Conservation (phyloP, 53 echinoderm and acorn worm genomes). For the Crossaster papposus region DNA sequence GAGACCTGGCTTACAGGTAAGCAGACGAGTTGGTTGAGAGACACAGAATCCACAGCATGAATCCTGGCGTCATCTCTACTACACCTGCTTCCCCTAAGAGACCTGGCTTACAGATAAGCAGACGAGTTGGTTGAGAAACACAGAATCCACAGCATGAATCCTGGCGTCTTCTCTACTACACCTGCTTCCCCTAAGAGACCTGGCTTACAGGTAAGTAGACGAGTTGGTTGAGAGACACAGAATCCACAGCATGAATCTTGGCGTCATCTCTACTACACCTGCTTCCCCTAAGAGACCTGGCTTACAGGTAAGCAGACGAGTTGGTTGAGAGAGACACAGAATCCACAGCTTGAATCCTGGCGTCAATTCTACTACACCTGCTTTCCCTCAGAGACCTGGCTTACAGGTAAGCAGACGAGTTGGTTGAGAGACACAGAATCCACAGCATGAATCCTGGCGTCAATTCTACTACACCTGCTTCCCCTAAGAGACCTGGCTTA, state of each 20-base stretch:
- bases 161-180: conserved; percentile 58
- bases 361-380: conserved; percentile 51
- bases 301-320: conserved; percentile 67
- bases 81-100: conserved; percentile 81
- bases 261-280: conserved; percentile 54
- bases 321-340: neutral
- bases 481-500: too few species aligned
- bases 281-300: conserved; percentile 90
- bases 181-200: conserved; percentile 89
- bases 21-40: neutral
- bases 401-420: conserved; percentile 70
- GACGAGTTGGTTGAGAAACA: conserved; percentile 95
- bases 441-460: too few species aligned
- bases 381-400: conserved; percentile 88
- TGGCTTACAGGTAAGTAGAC: conserved; percentile 76
- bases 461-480: too few species aligned
- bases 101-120: conserved; percentile 91
- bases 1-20: conserved; percentile 91
- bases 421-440: too few species aligned
- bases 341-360: conserved; percentile 22
- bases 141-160: conserved; percentile 89
- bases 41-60: neutral
- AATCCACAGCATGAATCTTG: conserved; percentile 21
- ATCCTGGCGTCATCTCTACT: conserved; percentile 60
- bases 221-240: neutral